Conservation (phyloP, 2,888 invertebrate genomes). For the Cabera pusaria region DNA sequence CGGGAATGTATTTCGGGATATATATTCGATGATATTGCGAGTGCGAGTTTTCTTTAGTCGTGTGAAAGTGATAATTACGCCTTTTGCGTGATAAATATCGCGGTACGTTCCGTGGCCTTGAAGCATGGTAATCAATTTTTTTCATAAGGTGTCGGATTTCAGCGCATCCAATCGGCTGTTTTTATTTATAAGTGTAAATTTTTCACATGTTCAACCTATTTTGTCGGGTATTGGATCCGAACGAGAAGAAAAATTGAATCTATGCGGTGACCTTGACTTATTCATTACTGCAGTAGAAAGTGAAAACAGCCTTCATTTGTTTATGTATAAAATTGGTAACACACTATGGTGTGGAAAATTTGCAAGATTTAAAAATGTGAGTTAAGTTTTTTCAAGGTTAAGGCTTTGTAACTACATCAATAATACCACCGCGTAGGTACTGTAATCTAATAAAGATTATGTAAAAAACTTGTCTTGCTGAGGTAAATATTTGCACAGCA, state of each 20-base stretch:
- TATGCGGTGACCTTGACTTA: slow-evolving; percentile 18
- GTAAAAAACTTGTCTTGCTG: too few relatives aligned
- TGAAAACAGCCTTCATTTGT: slow-evolving; percentile 12
- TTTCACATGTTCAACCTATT: neutral
- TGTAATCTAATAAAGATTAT: too few relatives aligned
- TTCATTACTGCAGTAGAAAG: slow-evolving; percentile 16
- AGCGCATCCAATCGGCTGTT: slow-evolving; percentile 13
- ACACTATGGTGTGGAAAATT: too few relatives aligned
- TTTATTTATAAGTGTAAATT: slow-evolving; percentile 3
- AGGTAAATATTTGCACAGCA: too few relatives aligned
- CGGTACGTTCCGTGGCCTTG: slow-evolving; percentile 54
- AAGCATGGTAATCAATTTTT: slow-evolving; percentile 33
- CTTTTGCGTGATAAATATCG: slow-evolving; percentile 42
- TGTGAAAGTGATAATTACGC: slow-evolving; percentile 68
- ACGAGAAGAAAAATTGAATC: slow-evolving; percentile 19
- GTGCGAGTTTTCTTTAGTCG: slow-evolving; percentile 62
- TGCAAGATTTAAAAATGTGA: too few relatives aligned
- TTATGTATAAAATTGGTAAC: too few relatives aligned
- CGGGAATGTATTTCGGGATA: slow-evolving; percentile 68
- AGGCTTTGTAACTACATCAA: too few relatives aligned
- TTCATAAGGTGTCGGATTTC: slow-evolving; percentile 29
- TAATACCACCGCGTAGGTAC: too few relatives aligned
- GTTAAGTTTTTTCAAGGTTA: too few relatives aligned
- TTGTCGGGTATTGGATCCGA: too few relatives aligned
- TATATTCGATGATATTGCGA: slow-evolving; percentile 74